phyloP scores from a whole-genome alignment of 1,140 invertebrate genomes.

The Saccostrea cuccullata region DNA sequence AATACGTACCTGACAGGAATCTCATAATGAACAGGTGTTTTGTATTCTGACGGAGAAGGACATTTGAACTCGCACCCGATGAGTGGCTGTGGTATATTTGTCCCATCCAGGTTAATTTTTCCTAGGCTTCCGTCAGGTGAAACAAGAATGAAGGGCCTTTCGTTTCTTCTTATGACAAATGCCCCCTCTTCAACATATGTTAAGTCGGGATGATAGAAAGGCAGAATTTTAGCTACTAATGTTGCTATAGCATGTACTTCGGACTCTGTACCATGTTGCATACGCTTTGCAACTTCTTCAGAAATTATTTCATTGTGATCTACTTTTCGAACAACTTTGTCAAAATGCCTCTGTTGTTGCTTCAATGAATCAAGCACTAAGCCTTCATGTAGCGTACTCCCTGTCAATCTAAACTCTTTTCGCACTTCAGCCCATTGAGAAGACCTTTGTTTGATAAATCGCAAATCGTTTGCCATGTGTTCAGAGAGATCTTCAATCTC shows the following conservation, averaged over 20 bases:
- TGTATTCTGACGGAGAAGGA: too few species aligned
- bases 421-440: background rate
- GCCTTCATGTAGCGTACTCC: slow-evolving; percentile 17
- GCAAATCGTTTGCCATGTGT: background rate
- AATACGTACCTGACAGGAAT: too few species aligned
- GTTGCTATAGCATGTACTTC: slow-evolving; percentile 49
- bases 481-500: background rate
- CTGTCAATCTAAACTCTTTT: slow-evolving; percentile 26
- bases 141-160: slow-evolving; percentile 4
- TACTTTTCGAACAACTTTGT: slow-evolving; percentile 22
- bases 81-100: background rate
- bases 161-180: background rate
- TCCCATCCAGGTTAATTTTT: background rate
- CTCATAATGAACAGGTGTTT: too few species aligned
- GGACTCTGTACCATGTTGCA: slow-evolving; percentile 44
- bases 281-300: background rate
- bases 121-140: slow-evolving; percentile 16
- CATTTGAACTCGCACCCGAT: slow-evolving; percentile 7
- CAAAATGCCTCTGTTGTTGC: background rate
- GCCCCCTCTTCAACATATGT: slow-evolving; percentile 13
- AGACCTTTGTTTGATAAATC: slow-evolving; percentile 39
- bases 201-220: background rate
- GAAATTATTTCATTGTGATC: background rate
- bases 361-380: slow-evolving; percentile 11
- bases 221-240: slow-evolving; percentile 32